Conservation (phyloP, 2,797 vertebrate species). For the Acanthurus leucopareius region DNA sequence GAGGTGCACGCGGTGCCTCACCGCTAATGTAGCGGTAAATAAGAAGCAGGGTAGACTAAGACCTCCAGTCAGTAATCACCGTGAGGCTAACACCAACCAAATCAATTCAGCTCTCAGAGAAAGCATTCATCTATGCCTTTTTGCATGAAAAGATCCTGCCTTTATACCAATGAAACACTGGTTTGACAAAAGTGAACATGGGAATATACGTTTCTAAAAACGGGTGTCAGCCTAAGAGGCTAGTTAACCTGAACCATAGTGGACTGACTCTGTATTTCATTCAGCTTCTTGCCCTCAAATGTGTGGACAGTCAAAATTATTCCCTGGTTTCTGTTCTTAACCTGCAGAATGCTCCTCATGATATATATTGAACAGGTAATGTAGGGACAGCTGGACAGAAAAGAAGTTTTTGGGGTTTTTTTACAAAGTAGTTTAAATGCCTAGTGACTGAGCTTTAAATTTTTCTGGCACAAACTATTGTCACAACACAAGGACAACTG, state of each 20-base stretch:
- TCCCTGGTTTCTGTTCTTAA: background rate
- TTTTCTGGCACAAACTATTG: background rate
- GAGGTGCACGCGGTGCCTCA: slow-evolving; percentile 36
- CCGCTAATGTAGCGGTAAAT: slow-evolving; percentile 78
- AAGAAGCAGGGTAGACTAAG: slow-evolving; percentile 71
- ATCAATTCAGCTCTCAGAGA: slow-evolving; percentile 70
- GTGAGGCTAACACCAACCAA: slow-evolving; percentile 63
- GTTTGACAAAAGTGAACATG: slow-evolving; percentile 38
- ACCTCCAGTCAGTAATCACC: slow-evolving; percentile 76
- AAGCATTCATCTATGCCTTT: slow-evolving; percentile 59
- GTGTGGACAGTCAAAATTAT: background rate
- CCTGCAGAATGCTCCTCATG: background rate
- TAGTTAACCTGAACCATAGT: slow-evolving; percentile 17
- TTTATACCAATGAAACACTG: slow-evolving; percentile 41
- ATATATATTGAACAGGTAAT: background rate
- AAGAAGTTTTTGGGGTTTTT: background rate
- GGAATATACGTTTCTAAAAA: slow-evolving; percentile 26
- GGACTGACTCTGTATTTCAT: background rate
- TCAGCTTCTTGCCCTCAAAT: slow-evolving; percentile 6
- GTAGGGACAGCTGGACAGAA: background rate
- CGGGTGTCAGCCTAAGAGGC: slow-evolving; percentile 21
- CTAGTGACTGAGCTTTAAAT: too few relatives aligned
- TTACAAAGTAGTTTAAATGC: background rate
- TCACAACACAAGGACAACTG: background rate
- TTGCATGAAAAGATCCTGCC: slow-evolving; percentile 59